Percentiles rank a stretch among this genome's conserved stretches.
These are phyloP conservation scores for Papilio demoleus DNA, from an alignment of 2,888 invertebrate species.

Conservation along the genomic window DNA sequence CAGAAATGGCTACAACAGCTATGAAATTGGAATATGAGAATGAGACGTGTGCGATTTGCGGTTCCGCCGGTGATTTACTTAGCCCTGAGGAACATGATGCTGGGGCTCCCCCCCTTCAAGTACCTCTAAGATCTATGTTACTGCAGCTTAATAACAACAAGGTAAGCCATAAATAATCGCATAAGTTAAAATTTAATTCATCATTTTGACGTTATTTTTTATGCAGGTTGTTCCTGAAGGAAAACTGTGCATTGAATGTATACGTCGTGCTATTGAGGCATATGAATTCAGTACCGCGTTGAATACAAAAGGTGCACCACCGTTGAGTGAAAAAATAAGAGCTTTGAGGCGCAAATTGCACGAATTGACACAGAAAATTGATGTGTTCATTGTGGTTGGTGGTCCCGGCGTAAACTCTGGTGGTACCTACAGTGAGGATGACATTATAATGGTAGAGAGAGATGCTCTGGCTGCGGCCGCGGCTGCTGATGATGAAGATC, in stretches of 20 bases:
- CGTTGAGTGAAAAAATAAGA: conserved; percentile 74
- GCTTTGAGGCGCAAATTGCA: conserved; percentile 68
- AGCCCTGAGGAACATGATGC: conserved; percentile 74
- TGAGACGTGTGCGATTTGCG: conserved; percentile 70
- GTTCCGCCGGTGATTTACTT: conserved; percentile 61
- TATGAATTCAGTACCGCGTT: conserved; percentile 67
- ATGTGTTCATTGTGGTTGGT: conserved; percentile 77
- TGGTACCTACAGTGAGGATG: conserved; percentile 71
- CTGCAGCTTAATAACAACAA: conserved; percentile 73
- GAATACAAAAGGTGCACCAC: conserved; percentile 57
- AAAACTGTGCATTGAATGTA: conserved; percentile 64
- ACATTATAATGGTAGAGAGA: conserved; percentile 76
- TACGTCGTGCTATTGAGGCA: conserved; percentile 65
- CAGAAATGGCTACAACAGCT: conserved; percentile 54
- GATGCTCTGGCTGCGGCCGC: conserved; percentile 68
- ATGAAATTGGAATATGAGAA: conserved; percentile 64
- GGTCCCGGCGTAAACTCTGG: conserved; percentile 59
- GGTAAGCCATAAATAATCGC: conserved; percentile 50
- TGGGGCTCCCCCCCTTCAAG: conserved; percentile 56
- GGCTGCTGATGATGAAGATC: conserved; percentile 64
- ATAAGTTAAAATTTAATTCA: neutral
- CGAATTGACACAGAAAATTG: conserved; percentile 76
- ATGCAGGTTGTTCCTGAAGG: conserved; percentile 69
- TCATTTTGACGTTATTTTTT: conserved; percentile 9
- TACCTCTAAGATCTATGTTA: conserved; percentile 70